phyloP scores from a whole-genome alignment of 53 echinoderm and acorn worm species.

The Luidia sarsii region DNA sequence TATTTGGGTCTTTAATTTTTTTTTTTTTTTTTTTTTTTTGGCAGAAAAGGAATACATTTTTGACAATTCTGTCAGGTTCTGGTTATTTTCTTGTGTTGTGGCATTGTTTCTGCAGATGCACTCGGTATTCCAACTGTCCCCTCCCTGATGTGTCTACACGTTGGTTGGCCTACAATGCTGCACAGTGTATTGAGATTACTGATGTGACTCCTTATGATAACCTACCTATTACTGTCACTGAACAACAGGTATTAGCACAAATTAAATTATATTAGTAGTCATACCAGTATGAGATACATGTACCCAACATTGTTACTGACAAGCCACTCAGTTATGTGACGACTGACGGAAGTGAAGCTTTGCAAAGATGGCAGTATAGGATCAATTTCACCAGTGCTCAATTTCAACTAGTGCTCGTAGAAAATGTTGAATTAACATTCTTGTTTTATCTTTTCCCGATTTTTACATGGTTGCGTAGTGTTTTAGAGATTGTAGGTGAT shows the following conservation, averaged over 20 bases:
- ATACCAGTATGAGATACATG: background rate
- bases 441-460: background rate
- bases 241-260: constrained; percentile 49
- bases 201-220: constrained; percentile 34
- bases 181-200: constrained; percentile 67
- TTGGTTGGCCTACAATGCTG: constrained; percentile 72
- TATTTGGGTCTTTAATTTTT: background rate
- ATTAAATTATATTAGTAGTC: no score
- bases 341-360: no score
- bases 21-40: background rate
- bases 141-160: constrained; percentile 36
- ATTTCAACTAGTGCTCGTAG: no score
- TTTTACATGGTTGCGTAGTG: no score
- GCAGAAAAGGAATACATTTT: no score
- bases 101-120: constrained; percentile 57
- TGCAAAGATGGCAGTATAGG: no score
- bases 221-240: constrained; percentile 43
- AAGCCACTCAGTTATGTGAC: background rate
- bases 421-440: no score
- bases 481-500: no score
- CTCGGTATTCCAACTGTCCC: constrained; percentile 60
- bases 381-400: no score
- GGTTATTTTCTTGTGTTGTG: no score
- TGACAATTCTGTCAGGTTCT: no score
- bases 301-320: no score